These are phyloP conservation scores for Pelmatolapia mariae DNA, from an alignment of 2,113 vertebrate genomes.

Conservation along the genomic window DNA sequence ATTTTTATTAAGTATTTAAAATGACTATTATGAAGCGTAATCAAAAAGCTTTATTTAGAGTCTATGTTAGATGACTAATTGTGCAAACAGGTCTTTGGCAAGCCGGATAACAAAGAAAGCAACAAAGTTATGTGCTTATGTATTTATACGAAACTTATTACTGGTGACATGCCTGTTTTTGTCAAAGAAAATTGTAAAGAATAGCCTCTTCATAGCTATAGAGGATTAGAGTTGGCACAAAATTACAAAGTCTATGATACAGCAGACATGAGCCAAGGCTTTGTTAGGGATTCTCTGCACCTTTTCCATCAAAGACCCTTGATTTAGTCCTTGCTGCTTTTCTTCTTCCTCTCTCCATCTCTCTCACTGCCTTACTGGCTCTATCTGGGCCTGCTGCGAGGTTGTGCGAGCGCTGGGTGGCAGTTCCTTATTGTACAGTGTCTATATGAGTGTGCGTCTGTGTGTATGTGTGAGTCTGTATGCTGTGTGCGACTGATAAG, in stretches of 20 bases:
- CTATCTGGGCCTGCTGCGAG: constrained; percentile 59
- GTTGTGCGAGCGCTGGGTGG: constrained; percentile 61
- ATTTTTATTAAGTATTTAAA: neutral
- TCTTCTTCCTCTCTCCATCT: constrained; percentile 49
- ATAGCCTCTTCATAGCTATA: constrained; percentile 34
- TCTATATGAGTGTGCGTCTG: constrained; percentile 48
- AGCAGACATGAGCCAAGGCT: constrained; percentile 50
- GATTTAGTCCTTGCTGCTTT: constrained; percentile 58
- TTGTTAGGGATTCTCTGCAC: constrained; percentile 62
- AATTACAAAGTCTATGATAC: constrained; percentile 59
- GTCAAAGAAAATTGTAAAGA: constrained; percentile 2
- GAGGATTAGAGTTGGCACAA: constrained; percentile 53
- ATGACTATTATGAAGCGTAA: neutral
- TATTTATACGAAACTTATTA: neutral
- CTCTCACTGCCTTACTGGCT: constrained; percentile 46
- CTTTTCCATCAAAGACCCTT: constrained; percentile 62
- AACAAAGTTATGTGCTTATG: neutral
- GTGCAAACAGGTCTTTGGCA: neutral
- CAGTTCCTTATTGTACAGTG: constrained; percentile 67
- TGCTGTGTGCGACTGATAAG: constrained; percentile 77
- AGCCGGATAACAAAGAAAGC: rapidly evolving
- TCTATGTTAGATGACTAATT: neutral
- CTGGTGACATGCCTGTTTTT: neutral
- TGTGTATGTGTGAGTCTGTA: constrained; percentile 48
- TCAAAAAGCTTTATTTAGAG: neutral